Evolutionary conservation across 2,888 invertebrate genomes (phyloP), one percentile per base, ranked within the genome.

Genomic region (Charanyca ferruginea): DNA sequence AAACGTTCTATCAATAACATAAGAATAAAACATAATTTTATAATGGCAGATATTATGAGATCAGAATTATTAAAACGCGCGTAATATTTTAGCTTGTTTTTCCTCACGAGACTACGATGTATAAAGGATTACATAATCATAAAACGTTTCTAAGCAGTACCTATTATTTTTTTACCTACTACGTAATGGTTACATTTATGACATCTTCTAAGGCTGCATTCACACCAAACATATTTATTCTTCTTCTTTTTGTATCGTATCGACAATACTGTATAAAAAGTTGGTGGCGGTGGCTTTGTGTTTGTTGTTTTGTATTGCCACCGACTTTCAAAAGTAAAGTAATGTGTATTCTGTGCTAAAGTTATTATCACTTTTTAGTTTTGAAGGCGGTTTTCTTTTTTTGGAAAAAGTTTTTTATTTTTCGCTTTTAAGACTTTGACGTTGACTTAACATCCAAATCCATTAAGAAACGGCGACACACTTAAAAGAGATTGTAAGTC

Each of bases 31-130:
- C 32, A 11, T 32, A 32, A 55, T 41, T 44, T 16, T 28, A 47
- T 25, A 25, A 25, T 52, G 18, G 2, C 38, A 16, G 18, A 3
- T 32, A 9, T 49, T 44, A 54, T 75, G 51, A 60, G 51, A 18
- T 42, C 20, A 51, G 42, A 20, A 42, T 60, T 47, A 66, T 38
- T 57, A 20, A 22, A 42, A 44, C 0, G 11, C n/a, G 8, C 16
- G 1, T 2, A 42, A 35, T 20, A 9, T n/a, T 35, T 41, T 45
- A 59, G 11, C 68, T 11, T 41, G 44, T 32, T 69, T 55, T 75
- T 75, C 61, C 51, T 44, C 38, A 25, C 22, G n/a, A 44, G 42
- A n/a, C 16, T 11, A 11, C 25, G n/a, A 57, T 38, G 11, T 32
- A 66, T 44, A 25, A 20, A 38, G 32, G 5, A 51, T 66, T 57